Evolutionary conservation across 2,797 vertebrate genomes (phyloP).

Genomic region (Brachymystax lenok): DNA sequence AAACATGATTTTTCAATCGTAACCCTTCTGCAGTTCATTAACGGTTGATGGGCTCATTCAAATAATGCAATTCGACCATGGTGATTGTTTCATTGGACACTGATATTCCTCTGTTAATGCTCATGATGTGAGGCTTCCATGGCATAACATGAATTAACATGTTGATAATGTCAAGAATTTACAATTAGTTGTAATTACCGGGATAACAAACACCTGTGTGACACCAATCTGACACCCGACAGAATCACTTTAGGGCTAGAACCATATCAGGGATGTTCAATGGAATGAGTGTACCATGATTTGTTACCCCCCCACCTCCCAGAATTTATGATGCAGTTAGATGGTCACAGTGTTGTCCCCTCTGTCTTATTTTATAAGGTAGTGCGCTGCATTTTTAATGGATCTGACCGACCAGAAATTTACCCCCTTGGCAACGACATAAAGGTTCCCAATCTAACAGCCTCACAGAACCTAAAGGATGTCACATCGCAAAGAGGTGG

Average conservation of each 20-base stretch:
- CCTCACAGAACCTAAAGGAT: slow-evolving; percentile 47
- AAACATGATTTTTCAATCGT: background rate
- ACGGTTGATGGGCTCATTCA: background rate
- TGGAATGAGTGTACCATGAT: slow-evolving; percentile 72
- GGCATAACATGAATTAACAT: background rate
- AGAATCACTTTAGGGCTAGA: background rate
- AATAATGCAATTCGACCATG: background rate
- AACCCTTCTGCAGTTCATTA: background rate
- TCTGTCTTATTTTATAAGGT: slow-evolving; percentile 70
- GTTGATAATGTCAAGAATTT: background rate
- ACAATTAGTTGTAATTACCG: background rate
- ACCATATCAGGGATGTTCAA: background rate
- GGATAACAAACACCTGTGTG: background rate
- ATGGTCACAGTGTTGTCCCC: slow-evolving; percentile 63
- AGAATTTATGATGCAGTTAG: slow-evolving; percentile 72
- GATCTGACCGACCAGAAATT: slow-evolving; percentile 43
- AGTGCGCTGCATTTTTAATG: slow-evolving; percentile 61
- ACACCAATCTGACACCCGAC: background rate
- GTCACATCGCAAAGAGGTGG: slow-evolving; percentile 42
- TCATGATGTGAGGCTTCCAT: background rate
- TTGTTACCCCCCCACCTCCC: slow-evolving; percentile 56
- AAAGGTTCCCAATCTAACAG: slow-evolving; percentile 27
- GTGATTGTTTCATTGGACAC: background rate
- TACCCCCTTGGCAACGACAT: slow-evolving; percentile 36
- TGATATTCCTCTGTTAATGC: background rate